These are phyloP conservation scores for Caenorhabditis becei DNA, from an alignment of 2,888 invertebrate species.

Conservation along the genomic window DNA sequence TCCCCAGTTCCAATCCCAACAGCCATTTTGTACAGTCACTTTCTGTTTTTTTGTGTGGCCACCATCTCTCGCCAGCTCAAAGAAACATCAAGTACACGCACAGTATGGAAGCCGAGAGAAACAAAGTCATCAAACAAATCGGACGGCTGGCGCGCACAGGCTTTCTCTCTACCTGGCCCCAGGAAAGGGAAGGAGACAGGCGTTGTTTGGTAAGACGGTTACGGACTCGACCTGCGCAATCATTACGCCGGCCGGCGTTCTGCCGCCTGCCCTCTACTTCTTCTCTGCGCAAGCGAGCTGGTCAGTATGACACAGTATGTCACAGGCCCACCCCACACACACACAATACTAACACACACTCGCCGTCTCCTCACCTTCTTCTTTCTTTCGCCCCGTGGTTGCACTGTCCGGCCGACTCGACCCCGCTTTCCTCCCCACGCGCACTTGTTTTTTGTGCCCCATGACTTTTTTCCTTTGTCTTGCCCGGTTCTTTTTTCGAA, in stretches of 20 bases:
- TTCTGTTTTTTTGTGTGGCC: background rate
- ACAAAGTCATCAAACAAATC: conserved; percentile 45
- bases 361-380: background rate
- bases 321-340: background rate
- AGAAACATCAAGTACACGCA: conserved; percentile 50
- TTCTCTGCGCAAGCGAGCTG: background rate
- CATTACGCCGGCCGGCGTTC: conserved; percentile 11
- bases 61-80: background rate
- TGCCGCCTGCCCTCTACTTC: background rate
- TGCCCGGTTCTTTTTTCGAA: background rate
- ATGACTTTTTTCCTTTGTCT: background rate
- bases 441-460: background rate
- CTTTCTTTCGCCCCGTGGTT: background rate
- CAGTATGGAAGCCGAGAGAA: conserved; percentile 21
- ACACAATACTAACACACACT: background rate
- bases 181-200: conserved; percentile 1
- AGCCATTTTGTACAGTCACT: no score
- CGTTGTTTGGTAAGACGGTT: background rate
- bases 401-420: background rate
- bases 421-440: background rate
- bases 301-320: conserved; percentile 9
- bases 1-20: no score
- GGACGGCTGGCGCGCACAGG: conserved; percentile 12
- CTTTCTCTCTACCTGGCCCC: conserved; percentile 20
- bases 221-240: conserved; percentile 15